Conservation (phyloP, 2,888 invertebrate genomes). For the Celastrina argiolus region DNA sequence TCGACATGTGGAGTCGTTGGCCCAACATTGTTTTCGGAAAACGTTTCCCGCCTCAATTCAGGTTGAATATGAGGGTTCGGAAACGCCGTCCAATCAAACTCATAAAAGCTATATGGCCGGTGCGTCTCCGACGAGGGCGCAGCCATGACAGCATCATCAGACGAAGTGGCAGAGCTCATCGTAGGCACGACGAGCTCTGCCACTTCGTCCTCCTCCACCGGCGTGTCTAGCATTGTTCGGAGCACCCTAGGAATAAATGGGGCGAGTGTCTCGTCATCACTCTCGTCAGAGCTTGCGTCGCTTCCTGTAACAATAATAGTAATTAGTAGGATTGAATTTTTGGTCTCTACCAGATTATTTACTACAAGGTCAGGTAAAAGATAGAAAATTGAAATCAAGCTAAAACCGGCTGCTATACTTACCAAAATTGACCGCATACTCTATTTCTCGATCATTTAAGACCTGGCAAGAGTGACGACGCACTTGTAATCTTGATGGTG, state of each 20-base stretch:
- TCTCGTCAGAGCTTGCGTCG: background rate
- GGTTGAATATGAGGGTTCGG: background rate
- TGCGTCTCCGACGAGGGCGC: background rate
- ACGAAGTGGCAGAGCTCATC: too few relatives aligned
- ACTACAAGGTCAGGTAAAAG: background rate
- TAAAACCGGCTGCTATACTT: too few relatives aligned
- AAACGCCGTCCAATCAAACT: background rate
- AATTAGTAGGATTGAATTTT: background rate
- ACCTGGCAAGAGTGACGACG: too few relatives aligned
- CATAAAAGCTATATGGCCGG: background rate
- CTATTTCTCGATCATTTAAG: too few relatives aligned
- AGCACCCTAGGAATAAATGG: background rate
- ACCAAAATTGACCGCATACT: too few relatives aligned
- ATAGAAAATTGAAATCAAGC: background rate
- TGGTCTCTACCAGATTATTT: background rate
- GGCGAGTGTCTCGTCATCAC: background rate
- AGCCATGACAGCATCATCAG: background rate
- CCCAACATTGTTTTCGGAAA: background rate
- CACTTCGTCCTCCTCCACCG: background rate
- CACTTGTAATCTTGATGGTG: too few relatives aligned
- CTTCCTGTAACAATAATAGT: background rate
- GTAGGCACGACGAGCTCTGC: background rate
- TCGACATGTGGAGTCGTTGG: background rate
- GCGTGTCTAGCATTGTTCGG: background rate
- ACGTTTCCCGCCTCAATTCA: conserved; percentile 7